phyloP scores from a whole-genome alignment of 2,113 vertebrate genomes.

The Pygoscelis adeliae region DNA sequence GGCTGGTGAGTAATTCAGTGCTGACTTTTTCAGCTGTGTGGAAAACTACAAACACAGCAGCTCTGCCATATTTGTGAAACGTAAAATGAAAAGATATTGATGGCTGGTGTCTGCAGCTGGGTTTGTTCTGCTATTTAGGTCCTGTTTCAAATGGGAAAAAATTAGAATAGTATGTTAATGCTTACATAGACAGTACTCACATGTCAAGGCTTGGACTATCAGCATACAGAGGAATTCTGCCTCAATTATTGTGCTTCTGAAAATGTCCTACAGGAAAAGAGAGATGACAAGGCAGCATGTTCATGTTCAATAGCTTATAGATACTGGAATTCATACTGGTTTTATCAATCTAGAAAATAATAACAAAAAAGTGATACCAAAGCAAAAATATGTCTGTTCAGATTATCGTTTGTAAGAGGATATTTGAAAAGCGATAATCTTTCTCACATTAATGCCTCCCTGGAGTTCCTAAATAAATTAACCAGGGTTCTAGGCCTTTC shows the following conservation, averaged over 20 bases:
- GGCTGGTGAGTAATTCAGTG: slow-evolving; percentile 54
- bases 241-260: not conserved
- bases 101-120: slow-evolving; percentile 44
- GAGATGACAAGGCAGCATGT: not conserved
- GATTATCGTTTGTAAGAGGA: not conserved
- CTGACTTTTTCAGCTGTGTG: slow-evolving; percentile 34
- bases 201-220: not conserved
- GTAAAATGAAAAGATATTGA: slow-evolving; percentile 41
- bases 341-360: not conserved
- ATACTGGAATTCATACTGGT: not conserved
- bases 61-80: slow-evolving; percentile 14
- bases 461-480: not conserved
- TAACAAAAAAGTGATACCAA: not conserved
- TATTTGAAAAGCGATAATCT: not conserved
- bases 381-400: not conserved
- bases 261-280: not conserved
- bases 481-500: not conserved
- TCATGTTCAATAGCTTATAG: not conserved
- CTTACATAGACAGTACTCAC: not conserved
- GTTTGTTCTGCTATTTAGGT: slow-evolving; percentile 53
- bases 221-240: not conserved
- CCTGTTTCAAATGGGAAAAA: slow-evolving; percentile 19
- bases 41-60: slow-evolving; percentile 65
- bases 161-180: not conserved
- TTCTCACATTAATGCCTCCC: not conserved